Percentiles rank a stretch among this genome's conserved stretches.
Evolutionary conservation across 2,113 vertebrate species (phyloP).

Genomic region (Isurus oxyrinchus): DNA sequence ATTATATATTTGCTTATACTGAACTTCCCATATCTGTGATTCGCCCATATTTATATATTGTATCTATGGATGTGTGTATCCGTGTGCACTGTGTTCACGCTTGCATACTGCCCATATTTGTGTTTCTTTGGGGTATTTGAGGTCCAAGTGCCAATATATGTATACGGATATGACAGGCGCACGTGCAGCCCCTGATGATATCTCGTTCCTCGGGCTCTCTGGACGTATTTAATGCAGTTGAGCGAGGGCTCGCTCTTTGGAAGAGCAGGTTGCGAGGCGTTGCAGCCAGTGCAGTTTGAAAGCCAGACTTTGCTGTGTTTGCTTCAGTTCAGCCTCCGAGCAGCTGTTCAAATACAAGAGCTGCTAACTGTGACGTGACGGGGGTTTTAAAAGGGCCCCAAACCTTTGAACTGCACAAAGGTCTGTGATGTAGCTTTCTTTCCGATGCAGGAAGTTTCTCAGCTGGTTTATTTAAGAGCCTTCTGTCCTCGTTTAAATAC

Average conservation of each 20-base stretch:
- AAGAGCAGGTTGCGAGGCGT: constrained; percentile 56
- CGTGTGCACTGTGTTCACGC: background rate
- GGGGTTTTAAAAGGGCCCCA: constrained; percentile 64
- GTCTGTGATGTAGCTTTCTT: constrained; percentile 19
- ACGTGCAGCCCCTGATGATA: background rate
- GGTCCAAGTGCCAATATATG: background rate
- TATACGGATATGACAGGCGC: background rate
- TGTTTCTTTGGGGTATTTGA: background rate
- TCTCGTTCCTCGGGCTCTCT: background rate
- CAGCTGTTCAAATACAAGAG: constrained; percentile 64
- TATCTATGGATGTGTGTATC: background rate
- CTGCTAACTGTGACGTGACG: constrained; percentile 59
- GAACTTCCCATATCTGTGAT: background rate
- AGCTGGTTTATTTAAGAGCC: constrained; percentile 16
- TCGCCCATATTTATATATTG: background rate
- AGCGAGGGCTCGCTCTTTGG: constrained; percentile 43
- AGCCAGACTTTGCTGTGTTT: constrained; percentile 56
- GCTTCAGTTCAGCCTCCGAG: constrained; percentile 61
- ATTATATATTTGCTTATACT: background rate
- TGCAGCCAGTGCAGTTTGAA: constrained; percentile 47
- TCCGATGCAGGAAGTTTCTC: constrained; percentile 22
- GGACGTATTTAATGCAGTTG: background rate
- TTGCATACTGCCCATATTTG: background rate
- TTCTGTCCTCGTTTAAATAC: constrained; percentile 15
- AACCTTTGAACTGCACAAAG: constrained; percentile 61